Evolutionary conservation across 1,140 invertebrate species (phyloP).

Genomic region (Diabrotica virgifera): DNA sequence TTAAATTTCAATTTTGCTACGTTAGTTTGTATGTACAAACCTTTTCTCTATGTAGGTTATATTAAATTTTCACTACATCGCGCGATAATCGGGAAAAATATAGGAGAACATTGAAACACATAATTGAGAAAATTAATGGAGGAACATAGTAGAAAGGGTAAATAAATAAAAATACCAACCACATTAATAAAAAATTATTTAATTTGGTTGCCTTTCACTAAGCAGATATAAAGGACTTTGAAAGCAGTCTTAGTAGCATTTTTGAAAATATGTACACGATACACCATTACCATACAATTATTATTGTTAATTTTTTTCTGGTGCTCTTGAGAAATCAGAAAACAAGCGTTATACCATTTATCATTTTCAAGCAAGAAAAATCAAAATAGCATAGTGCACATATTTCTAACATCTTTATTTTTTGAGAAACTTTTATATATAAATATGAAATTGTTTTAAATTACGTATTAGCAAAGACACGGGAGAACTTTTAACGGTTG

Average conservation of each 20-base stretch:
- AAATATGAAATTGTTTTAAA: slow-evolving; percentile 18
- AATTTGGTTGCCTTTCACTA: slow-evolving; percentile 37
- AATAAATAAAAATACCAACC: background rate
- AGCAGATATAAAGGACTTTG: slow-evolving; percentile 38
- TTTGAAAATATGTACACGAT: slow-evolving; percentile 34
- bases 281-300: slow-evolving; percentile 25
- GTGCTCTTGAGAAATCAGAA: slow-evolving; percentile 23
- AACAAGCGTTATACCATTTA: slow-evolving; percentile 20
- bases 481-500: background rate
- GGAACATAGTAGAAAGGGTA: no score
- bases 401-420: slow-evolving; percentile 21
- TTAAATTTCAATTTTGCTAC: no score
- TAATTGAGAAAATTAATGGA: no score
- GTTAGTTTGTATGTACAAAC: no score
- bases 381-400: slow-evolving; percentile 22
- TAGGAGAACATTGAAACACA: no score
- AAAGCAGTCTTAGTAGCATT: slow-evolving; percentile 37
- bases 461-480: background rate
- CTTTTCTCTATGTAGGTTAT: no score
- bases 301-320: slow-evolving; percentile 26
- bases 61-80: no score
- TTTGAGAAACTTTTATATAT: slow-evolving; percentile 8
- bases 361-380: slow-evolving; percentile 26
- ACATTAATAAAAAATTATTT: slow-evolving; percentile 33
- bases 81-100: no score